Evolutionary conservation across 2,888 invertebrate genomes (phyloP).

Genomic region (Tyria jacobaeae): DNA sequence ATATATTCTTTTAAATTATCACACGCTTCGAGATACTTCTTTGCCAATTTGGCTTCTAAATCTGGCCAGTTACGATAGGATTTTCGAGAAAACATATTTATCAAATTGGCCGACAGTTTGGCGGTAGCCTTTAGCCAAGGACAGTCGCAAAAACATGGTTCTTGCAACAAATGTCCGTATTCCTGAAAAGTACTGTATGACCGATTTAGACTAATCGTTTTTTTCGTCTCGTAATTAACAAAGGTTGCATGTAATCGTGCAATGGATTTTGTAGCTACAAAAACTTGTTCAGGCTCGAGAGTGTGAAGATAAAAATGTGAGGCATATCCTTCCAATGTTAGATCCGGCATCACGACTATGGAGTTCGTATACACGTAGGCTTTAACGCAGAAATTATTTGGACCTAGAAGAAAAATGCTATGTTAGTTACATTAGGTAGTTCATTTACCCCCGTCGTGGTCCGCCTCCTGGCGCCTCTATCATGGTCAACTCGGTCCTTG

Average conservation of each 20-base stretch:
- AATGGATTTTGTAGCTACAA: constrained; percentile 55
- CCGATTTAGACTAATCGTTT: constrained; percentile 28
- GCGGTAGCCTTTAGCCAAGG: constrained; percentile 66
- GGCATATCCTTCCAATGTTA: constrained; percentile 3
- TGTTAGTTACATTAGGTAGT: no score
- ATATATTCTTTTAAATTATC: constrained; percentile 56
- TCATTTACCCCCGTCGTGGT: no score
- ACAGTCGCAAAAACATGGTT: constrained; percentile 62
- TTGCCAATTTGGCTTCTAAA: constrained; percentile 55
- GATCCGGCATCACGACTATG: constrained; percentile 31
- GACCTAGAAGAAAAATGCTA: constrained; percentile 44
- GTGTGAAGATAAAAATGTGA: constrained; percentile 38
- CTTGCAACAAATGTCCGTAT: constrained; percentile 52
- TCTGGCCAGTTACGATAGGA: constrained; percentile 44
- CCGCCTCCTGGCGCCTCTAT: no score
- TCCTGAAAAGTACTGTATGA: constrained; percentile 58
- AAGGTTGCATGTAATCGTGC: constrained; percentile 75
- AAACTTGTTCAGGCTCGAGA: constrained; percentile 62
- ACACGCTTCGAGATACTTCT: constrained; percentile 62
- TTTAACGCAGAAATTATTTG: constrained; percentile 40
- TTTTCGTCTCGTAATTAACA: constrained; percentile 66
- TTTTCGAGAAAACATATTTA: constrained; percentile 63
- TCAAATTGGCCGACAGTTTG: constrained; percentile 61
- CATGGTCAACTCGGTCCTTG: no score
- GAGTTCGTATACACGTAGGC: constrained; percentile 47